These are phyloP conservation scores for Microcebus griseorufus DNA, from an alignment of 2,113 vertebrate species.

Conservation along the genomic window DNA sequence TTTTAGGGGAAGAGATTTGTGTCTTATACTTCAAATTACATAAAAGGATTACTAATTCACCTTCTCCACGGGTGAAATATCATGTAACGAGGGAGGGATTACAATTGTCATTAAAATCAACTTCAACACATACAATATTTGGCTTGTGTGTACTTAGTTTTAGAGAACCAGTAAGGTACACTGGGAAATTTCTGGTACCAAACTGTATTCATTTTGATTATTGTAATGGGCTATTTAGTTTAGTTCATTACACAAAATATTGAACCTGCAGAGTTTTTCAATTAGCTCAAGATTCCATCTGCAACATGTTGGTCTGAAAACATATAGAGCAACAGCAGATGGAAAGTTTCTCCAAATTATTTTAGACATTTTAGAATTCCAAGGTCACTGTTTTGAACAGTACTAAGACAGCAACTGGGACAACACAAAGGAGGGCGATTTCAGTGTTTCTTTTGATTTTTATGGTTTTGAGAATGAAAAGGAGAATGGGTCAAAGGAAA, in stretches of 20 bases:
- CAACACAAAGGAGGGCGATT: slow-evolving; percentile 37
- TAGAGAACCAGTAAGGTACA: background rate
- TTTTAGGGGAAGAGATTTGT: background rate
- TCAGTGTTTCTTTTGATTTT: slow-evolving; percentile 58
- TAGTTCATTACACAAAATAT: slow-evolving; percentile 17
- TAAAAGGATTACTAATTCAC: background rate
- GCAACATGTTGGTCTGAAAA: slow-evolving; percentile 22
- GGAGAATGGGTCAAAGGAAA: slow-evolving; percentile 45
- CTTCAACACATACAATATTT: background rate
- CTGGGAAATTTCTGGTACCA: slow-evolving; percentile 2
- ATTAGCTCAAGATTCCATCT: slow-evolving; percentile 36
- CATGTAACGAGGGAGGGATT: background rate
- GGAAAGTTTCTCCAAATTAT: slow-evolving; percentile 51
- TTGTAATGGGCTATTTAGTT: slow-evolving; percentile 25
- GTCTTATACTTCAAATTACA: background rate
- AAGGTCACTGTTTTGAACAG: slow-evolving; percentile 64
- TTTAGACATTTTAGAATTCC: slow-evolving; percentile 56
- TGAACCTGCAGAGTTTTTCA: slow-evolving; percentile 35
- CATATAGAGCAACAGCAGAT: background rate
- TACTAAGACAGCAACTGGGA: slow-evolving; percentile 12
- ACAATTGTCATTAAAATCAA: background rate
- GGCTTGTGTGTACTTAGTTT: background rate
- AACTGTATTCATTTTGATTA: background rate
- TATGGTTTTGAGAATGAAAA: slow-evolving; percentile 49
- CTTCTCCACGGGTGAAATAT: background rate